Conservation (phyloP, 1,140 invertebrate genomes). For the Ladona fulva region DNA sequence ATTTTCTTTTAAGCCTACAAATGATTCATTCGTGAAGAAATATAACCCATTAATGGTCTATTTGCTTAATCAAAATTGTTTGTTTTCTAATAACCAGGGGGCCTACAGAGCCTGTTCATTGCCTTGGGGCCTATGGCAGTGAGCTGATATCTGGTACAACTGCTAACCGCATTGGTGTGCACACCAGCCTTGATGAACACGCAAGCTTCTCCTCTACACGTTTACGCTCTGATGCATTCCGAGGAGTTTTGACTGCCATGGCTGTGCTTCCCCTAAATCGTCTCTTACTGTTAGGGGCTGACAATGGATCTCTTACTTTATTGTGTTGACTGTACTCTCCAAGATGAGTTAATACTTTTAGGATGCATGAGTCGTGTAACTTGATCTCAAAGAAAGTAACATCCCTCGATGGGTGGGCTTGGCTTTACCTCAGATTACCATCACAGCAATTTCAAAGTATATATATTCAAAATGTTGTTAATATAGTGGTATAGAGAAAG, state of each 20-base stretch:
- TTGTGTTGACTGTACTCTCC: slow-evolving; percentile 53
- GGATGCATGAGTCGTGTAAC: background rate
- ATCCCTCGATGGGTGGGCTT: background rate
- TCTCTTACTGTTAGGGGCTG: slow-evolving; percentile 76
- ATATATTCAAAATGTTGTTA: background rate
- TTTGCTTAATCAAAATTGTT: too few relatives aligned
- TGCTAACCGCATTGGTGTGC: slow-evolving; percentile 83
- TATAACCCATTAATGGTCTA: too few relatives aligned
- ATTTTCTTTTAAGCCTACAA: too few relatives aligned
- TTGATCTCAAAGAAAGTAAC: background rate
- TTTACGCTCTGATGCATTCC: slow-evolving; percentile 79
- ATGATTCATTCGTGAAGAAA: too few relatives aligned
- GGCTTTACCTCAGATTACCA: background rate
- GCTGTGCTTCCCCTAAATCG: slow-evolving; percentile 80
- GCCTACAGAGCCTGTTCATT: slow-evolving; percentile 82
- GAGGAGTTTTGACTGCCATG: slow-evolving; percentile 83
- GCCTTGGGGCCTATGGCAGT: slow-evolving; percentile 60
- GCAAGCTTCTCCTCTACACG: slow-evolving; percentile 75
- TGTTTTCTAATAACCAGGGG: slow-evolving; percentile 49
- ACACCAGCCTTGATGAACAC: slow-evolving; percentile 61
- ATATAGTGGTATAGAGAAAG: background rate
- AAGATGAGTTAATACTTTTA: background rate
- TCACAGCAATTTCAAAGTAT: background rate
- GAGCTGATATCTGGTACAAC: slow-evolving; percentile 75
- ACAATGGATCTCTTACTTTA: slow-evolving; percentile 78